Evolutionary conservation across 2,113 vertebrate species (phyloP).

Genomic region (Rhinoderma darwinii): DNA sequence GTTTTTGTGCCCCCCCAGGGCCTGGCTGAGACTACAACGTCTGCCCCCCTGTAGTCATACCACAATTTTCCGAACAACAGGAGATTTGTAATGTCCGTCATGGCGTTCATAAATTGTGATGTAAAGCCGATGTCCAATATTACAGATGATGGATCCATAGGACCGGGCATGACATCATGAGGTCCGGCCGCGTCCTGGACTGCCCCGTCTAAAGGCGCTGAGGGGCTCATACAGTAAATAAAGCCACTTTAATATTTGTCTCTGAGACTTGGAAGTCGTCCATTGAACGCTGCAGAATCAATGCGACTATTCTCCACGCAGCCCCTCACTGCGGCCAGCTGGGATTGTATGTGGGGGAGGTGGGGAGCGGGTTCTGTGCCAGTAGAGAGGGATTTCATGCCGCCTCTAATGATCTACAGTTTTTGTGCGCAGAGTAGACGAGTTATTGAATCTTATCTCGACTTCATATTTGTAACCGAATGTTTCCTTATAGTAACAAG

Average conservation of each 20-base stretch:
- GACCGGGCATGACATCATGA: neutral
- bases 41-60: neutral
- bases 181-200: neutral
- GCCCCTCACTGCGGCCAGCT: conserved; percentile 5
- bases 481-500: no score
- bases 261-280: neutral
- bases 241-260: neutral
- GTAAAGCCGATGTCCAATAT: neutral
- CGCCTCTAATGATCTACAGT: neutral
- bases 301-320: neutral
- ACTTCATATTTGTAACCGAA: no score
- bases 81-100: neutral
- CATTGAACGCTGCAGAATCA: conserved; percentile 2
- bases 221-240: neutral
- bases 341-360: neutral
- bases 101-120: neutral
- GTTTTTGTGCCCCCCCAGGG: no score
- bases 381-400: neutral
- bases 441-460: no score
- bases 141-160: neutral
- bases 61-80: neutral
- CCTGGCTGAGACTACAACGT: no score
- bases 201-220: neutral
- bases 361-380: neutral
- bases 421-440: neutral